Evolutionary conservation across 1,140 invertebrate species (phyloP), one percentile per base, ranked within the genome.

Genomic region (Globodera rostochiensis): DNA sequence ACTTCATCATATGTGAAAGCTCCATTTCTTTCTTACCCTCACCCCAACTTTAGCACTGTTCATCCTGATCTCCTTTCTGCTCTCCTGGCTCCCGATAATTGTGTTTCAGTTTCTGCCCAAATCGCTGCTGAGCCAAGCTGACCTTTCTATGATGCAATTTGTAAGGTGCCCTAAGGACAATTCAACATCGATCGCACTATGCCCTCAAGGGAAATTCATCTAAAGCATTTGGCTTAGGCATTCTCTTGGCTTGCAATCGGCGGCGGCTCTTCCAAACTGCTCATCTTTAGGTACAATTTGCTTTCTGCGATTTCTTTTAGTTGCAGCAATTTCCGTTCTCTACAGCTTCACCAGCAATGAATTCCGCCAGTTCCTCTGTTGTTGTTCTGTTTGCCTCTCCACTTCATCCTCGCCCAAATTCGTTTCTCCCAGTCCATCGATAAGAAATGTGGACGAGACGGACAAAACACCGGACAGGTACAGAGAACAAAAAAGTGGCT

Each of bases 231-330:
- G 70, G n/a, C 67, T 8, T 45, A 78, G 77, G 77, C 77, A 49
- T 78, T 78, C 36, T 69, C 60, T 69, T 78, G 77, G 77, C 70
- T 78, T 21, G 60, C 77, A 64, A 78, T 78, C 21, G 77, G 60
- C n/a, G 77, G 77, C 5, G 77, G 77, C 50, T 78, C 77, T 69
- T 78, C 77, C 70, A 78, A 78, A 78, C 25, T 78, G 70, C 77
- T 78, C 49, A 69, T 78, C 50, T 78, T 45, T 49, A 78, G 64
- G 77, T 49, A 78, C 25, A 69, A 21, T 45, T 69, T 69, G 19
- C 8, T 15, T 19, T 7, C 36, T 1, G n/a, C 3, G 11, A 9
- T 60, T 15, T 77, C 25, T n/a, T 77, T 9, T n/a, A 4, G 8
- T 77, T 69, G 36, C 21, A 50, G 3, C 69, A 49, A n/a, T 69